phyloP scores from a whole-genome alignment of 2,113 vertebrate species.

The Polypterus bichir region DNA sequence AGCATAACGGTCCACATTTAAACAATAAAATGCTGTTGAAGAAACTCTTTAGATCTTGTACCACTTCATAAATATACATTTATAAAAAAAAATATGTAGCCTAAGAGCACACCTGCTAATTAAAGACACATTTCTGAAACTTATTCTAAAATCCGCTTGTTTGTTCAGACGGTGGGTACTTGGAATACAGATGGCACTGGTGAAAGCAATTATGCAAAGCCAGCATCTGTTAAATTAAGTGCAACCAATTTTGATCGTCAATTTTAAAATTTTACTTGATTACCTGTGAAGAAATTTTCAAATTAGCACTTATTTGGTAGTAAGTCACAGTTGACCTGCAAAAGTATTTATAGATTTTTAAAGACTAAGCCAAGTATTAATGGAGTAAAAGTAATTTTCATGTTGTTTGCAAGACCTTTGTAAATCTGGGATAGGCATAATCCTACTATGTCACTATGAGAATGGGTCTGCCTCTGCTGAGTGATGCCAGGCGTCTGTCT shows the following conservation, averaged over 20 bases:
- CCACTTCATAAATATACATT: constrained; percentile 98
- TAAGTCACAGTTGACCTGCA: constrained; percentile 54
- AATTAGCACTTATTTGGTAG: constrained; percentile 89
- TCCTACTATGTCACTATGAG: constrained; percentile 47
- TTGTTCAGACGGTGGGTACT: constrained; percentile 66
- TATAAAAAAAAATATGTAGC: constrained; percentile 73
- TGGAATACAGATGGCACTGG: constrained; percentile 62
- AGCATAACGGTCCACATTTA: constrained; percentile 85
- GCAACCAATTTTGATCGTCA: constrained; percentile 73
- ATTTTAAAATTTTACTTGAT: constrained; percentile 74
- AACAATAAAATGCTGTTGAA: constrained; percentile 97
- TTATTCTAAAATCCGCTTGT: constrained; percentile 74
- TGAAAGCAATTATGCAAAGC: constrained; percentile 67
- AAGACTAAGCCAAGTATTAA: constrained; percentile 46
- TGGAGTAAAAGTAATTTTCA: constrained; percentile 43
- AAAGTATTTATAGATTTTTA: background rate
- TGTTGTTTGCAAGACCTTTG: constrained; percentile 18
- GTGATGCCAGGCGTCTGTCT: constrained; percentile 55
- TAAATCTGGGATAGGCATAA: constrained; percentile 32
- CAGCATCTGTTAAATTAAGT: constrained; percentile 69
- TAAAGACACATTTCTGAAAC: constrained; percentile 83
- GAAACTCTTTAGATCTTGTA: constrained; percentile 90
- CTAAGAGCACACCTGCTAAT: constrained; percentile 98
- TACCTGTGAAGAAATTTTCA: constrained; percentile 89
- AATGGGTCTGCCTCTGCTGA: constrained; percentile 35